Conservation (phyloP, 2,888 invertebrate genomes). For the Vannuccia rotundouncinata region DNA sequence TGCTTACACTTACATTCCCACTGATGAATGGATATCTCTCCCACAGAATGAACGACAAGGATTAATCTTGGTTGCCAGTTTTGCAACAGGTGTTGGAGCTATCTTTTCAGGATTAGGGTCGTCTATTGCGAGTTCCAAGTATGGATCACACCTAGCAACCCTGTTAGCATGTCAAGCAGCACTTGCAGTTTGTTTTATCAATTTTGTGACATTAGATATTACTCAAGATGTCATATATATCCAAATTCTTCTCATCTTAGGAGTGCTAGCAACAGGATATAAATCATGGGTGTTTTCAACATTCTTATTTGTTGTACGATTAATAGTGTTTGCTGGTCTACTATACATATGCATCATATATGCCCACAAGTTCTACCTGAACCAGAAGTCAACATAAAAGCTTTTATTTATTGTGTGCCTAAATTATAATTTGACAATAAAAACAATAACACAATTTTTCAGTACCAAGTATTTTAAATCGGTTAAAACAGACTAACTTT, state of each 20-base stretch:
- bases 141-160: neutral
- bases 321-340: no score
- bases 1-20: neutral
- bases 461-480: no score
- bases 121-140: neutral
- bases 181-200: neutral
- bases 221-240: neutral
- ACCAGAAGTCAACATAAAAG: no score
- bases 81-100: neutral
- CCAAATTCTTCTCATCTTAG: neutral
- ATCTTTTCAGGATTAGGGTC: neutral
- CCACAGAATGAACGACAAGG: neutral
- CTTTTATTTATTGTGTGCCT: no score
- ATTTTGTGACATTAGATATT: neutral
- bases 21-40: neutral
- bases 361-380: no score
- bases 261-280: neutral
- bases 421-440: no score
- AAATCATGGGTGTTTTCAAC: no score
- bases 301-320: no score
- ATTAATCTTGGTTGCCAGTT: neutral
- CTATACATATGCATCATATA: no score
- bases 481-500: no score
- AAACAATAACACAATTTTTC: no score
- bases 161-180: neutral